Percentiles rank a stretch among this genome's conserved stretches.
Conservation (phyloP, 2,797 vertebrate species). For the Diplodus sargus region DNA sequence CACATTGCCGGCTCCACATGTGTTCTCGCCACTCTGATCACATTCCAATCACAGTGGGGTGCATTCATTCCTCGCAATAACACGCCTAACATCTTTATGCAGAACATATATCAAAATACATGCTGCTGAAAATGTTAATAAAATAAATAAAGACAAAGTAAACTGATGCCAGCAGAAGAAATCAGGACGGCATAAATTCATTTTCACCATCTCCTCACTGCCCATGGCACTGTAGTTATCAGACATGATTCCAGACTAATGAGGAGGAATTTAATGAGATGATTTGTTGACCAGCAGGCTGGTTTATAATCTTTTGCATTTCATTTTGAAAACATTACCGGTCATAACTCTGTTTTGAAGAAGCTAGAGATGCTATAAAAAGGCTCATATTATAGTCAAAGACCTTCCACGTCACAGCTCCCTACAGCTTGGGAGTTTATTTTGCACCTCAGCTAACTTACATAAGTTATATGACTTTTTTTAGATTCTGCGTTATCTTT, state of each 20-base stretch:
- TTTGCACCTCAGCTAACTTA: background rate
- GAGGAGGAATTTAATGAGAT: background rate
- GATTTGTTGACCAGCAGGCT: background rate
- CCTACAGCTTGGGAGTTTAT: background rate
- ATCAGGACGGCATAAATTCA: background rate
- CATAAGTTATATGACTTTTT: no score
- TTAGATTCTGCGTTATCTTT: background rate
- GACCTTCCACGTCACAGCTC: background rate
- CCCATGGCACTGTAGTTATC: background rate
- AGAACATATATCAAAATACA: background rate
- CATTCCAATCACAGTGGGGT: background rate
- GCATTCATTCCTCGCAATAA: no score
- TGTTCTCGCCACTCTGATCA: no score
- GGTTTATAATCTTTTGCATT: background rate
- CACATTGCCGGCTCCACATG: background rate
- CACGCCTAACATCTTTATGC: no score
- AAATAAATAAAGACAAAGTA: background rate
- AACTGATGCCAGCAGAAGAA: background rate
- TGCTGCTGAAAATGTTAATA: background rate
- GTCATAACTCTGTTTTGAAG: background rate
- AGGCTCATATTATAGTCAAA: no score
- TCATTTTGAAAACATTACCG: background rate
- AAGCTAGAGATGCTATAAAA: background rate
- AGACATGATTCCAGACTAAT: slow-evolving; percentile 1
- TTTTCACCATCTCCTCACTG: background rate